phyloP scores from a whole-genome alignment of 2,113 vertebrate species.

The Apus apus region DNA sequence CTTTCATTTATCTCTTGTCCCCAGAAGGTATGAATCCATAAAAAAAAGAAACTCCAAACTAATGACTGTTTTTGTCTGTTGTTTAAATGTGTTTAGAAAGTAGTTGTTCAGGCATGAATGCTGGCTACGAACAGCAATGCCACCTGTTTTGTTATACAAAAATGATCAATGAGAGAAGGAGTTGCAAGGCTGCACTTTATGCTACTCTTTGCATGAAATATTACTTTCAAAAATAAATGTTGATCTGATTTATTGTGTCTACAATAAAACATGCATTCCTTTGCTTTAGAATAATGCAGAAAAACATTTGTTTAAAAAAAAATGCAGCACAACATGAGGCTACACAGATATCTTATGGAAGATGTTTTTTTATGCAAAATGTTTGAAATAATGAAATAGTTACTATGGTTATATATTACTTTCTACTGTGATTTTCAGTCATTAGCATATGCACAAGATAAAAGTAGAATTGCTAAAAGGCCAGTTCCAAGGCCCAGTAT shows the following conservation, averaged over 20 bases:
- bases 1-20: conserved; percentile 72
- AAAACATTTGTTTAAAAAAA: not conserved
- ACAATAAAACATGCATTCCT: not conserved
- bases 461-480: not conserved
- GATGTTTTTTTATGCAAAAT: not conserved
- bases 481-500: not conserved
- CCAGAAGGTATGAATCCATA: conserved; percentile 68
- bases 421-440: not conserved
- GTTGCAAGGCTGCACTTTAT: conserved; percentile 22
- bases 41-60: conserved; percentile 1
- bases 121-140: conserved; percentile 30
- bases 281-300: not conserved
- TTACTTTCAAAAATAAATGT: not conserved
- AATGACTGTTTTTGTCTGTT: conserved; percentile 62
- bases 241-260: conserved; percentile 35
- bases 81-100: conserved; percentile 40
- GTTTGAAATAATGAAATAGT: not conserved
- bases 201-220: conserved; percentile 19
- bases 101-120: conserved; percentile 58
- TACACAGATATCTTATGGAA: not conserved
- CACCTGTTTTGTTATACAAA: conserved; percentile 56
- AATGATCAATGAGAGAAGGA: not conserved
- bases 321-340: not conserved
- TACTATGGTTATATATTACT: not conserved
- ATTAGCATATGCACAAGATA: not conserved